Percentiles rank a stretch among this genome's conserved stretches.
Conservation (phyloP, 2,113 vertebrate genomes). For the Archocentrus centrarchus region DNA sequence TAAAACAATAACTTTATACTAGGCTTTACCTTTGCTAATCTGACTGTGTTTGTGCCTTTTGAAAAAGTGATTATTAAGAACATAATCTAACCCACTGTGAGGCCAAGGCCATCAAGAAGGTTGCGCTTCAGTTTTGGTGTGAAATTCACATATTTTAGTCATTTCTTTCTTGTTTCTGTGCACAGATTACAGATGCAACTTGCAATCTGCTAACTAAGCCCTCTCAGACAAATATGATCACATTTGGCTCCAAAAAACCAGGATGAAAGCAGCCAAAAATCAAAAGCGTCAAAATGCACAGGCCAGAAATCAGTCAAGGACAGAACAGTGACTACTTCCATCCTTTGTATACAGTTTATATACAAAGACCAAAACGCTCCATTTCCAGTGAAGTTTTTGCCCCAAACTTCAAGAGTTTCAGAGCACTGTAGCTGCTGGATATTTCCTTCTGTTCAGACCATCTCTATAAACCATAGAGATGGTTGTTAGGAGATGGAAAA, state of each 20-base stretch:
- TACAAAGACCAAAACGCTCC: not conserved
- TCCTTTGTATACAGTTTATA: not conserved
- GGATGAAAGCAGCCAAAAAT: not conserved
- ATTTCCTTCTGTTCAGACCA: too few relatives aligned
- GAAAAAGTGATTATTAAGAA: too few relatives aligned
- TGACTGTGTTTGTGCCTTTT: too few relatives aligned
- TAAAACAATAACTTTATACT: too few relatives aligned
- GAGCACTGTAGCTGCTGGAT: too few relatives aligned
- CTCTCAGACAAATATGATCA: not conserved
- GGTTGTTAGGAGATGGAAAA: not conserved
- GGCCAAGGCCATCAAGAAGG: too few relatives aligned
- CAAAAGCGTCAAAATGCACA: not conserved
- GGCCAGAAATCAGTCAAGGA: not conserved
- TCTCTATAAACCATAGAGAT: not conserved
- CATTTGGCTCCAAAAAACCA: not conserved
- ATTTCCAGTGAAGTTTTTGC: not conserved
- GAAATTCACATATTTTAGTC: too few relatives aligned
- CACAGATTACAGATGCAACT: not conserved
- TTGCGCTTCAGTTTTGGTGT: too few relatives aligned
- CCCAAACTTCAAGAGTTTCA: too few relatives aligned
- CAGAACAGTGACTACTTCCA: not conserved
- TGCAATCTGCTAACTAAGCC: not conserved
- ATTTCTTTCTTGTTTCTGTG: too few relatives aligned
- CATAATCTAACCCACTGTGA: too few relatives aligned
- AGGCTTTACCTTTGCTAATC: too few relatives aligned